Evolutionary conservation across 2,113 vertebrate genomes (phyloP).

Genomic region (Onychorhynchus coronatus): DNA sequence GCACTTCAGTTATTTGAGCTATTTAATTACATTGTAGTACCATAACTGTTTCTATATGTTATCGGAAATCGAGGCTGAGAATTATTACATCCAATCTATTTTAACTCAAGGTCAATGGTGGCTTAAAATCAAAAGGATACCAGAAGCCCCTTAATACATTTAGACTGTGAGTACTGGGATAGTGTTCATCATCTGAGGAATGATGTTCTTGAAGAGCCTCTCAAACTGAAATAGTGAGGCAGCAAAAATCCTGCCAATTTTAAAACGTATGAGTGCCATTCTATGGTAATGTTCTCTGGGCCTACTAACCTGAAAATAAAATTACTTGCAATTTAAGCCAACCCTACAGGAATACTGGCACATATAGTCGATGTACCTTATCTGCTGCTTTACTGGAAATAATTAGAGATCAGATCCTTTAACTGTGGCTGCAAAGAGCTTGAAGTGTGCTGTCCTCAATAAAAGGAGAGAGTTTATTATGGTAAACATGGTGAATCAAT

Average conservation of each 20-base stretch:
- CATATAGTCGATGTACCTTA: background rate
- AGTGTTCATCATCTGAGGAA: background rate
- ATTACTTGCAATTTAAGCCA: constrained; percentile 39
- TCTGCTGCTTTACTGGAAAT: constrained; percentile 13
- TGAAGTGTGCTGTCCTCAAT: background rate
- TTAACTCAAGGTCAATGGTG: background rate
- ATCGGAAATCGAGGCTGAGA: background rate
- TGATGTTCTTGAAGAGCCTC: background rate
- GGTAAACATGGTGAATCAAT: background rate
- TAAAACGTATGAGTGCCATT: background rate
- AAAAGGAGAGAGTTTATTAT: background rate
- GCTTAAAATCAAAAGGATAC: background rate
- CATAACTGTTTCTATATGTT: background rate
- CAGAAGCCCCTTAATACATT: background rate
- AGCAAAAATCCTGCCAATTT: background rate
- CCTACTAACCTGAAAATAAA: background rate
- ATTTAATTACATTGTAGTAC: background rate
- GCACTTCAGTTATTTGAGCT: background rate
- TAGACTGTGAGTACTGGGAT: background rate
- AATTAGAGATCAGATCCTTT: constrained; percentile 13
- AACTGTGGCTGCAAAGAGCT: background rate
- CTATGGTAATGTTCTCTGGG: background rate
- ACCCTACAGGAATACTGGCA: background rate
- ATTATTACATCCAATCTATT: background rate
- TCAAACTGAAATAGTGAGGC: background rate